Base-by-base conservation (phyloP, 2,113 vertebrate genomes). In the Oncorhynchus tshawytscha region DNA sequence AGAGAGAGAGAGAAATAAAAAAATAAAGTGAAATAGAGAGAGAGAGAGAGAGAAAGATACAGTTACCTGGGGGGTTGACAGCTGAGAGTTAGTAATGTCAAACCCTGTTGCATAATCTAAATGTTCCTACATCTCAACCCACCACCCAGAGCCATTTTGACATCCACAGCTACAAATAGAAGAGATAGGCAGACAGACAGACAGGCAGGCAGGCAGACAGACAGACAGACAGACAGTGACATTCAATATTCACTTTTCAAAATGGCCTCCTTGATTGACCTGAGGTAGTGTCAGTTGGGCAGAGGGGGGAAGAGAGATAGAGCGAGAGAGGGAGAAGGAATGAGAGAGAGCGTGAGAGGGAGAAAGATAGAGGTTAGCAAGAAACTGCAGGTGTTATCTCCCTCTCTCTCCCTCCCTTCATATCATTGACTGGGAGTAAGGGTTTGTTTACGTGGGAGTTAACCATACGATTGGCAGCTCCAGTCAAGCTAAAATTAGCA, bases 41-140 rank as follows among this genome's bases (percentile, higher is more conserved):
- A 34, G 25, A 25, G 1, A 25, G 25, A 25, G 39, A 11, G 0
- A 45, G 8, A 45, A 0, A 45, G 39, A 45, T 9, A 45, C 8
- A 45, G 39, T n/a, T 22, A 64, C 68, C 15, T 54, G 5, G 49
- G 49, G 49, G 15, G 12, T 54, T 54, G 49, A 54, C 49, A 54
- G 49, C 49, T 54, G 60, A 72, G 24, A 59, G 74, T 71, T 74
- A 62, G 72, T 77, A 77, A 83, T 77, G 60, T 77, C 74, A 83
- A 71, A 34, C 67, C n/a, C 59, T 73, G 71, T 79, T 82, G 81
- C 74, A 79, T 82, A 80, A 80, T 83, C 77, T 60, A 83, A 75
- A 75, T 80, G 68, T 78, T 80, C 72, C 68, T 75, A 16, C 64
- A 39, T 57, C 67, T 69, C 74, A 79, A 74, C 75, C 78, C 77